Evolutionary conservation across 2,113 vertebrate genomes (phyloP).

Genomic region (Amphiprion percula): DNA sequence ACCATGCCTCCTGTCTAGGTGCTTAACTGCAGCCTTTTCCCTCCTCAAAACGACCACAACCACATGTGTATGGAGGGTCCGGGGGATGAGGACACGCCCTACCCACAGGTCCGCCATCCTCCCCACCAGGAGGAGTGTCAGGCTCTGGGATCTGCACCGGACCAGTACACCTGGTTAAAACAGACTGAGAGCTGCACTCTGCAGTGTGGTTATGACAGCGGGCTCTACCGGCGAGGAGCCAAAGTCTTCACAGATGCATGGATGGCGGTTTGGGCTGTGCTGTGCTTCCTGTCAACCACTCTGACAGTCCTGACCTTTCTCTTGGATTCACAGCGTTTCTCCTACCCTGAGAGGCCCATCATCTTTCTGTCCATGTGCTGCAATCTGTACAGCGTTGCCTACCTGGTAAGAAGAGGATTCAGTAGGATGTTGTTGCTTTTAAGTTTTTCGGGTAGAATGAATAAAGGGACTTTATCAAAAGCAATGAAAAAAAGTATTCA

Average conservation of each 20-base stretch:
- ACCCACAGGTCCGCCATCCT: constrained; percentile 87
- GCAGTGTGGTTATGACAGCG: constrained; percentile 95
- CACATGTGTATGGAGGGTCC: constrained; percentile 99
- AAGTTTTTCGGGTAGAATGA: not conserved
- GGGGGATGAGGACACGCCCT: constrained; percentile 91
- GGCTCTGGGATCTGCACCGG: constrained; percentile 86
- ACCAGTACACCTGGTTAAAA: constrained; percentile 97
- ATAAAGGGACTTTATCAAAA: no score
- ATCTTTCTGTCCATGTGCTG: constrained; percentile 99
- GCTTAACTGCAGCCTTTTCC: constrained; percentile 98
- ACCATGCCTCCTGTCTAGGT: constrained; percentile 54
- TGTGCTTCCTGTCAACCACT: constrained; percentile 97
- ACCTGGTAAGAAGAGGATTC: constrained; percentile 84
- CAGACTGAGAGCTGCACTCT: constrained; percentile 93
- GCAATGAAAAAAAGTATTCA: no score
- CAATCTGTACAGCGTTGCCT: constrained; percentile 99
- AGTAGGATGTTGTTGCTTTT: not conserved
- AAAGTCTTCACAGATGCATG: constrained; percentile 98
- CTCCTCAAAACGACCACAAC: constrained; percentile 98
- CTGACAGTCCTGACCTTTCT: constrained; percentile 98
- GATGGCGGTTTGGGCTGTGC: constrained; percentile 98
- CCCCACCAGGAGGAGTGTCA: constrained; percentile 95
- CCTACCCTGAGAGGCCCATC: constrained; percentile 97
- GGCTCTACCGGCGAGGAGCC: constrained; percentile 92
- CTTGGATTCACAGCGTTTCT: constrained; percentile 96